A percentile compares a stretch with the other conserved stretches of the same genome.
phyloP scores from a whole-genome alignment of 2,888 invertebrate species.

The Mimas tiliae region DNA sequence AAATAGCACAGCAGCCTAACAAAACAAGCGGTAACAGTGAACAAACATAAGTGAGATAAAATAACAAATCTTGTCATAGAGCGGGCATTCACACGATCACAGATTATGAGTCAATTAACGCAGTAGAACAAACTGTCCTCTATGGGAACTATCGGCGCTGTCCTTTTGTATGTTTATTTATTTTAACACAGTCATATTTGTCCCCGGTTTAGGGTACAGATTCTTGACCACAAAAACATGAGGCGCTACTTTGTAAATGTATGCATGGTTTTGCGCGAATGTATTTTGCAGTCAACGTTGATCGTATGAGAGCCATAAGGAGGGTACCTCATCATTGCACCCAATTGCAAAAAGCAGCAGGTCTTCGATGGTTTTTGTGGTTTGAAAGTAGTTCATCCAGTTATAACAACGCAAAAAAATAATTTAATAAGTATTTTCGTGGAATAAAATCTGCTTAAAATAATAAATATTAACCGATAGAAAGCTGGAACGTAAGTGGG shows the following conservation, averaged over 20 bases:
- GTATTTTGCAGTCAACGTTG: too few species aligned
- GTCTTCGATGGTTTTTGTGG: too few species aligned
- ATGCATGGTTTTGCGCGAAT: neutral
- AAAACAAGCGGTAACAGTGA: constrained; percentile 59
- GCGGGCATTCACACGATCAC: constrained; percentile 65
- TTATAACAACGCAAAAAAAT: too few species aligned
- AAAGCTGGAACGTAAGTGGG: too few species aligned
- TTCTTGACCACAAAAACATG: neutral
- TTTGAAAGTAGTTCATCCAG: too few species aligned
- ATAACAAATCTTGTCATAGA: constrained; percentile 36
- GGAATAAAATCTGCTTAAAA: too few species aligned
- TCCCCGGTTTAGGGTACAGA: neutral
- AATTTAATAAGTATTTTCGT: too few species aligned
- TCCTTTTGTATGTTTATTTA: constrained; percentile 39
- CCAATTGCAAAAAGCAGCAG: too few species aligned
- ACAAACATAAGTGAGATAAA: constrained; percentile 44
- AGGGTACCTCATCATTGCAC: too few species aligned
- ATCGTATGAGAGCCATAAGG: too few species aligned
- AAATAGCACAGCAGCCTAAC: constrained; percentile 69
- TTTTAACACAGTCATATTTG: constrained; percentile 52
- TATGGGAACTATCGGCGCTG: constrained; percentile 55
- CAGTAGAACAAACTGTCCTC: constrained; percentile 59
- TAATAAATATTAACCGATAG: too few species aligned
- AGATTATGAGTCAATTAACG: constrained; percentile 75
- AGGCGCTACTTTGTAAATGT: neutral